Conservation (phyloP, 2,113 vertebrate genomes). For the Lepidothrix coronata region DNA sequence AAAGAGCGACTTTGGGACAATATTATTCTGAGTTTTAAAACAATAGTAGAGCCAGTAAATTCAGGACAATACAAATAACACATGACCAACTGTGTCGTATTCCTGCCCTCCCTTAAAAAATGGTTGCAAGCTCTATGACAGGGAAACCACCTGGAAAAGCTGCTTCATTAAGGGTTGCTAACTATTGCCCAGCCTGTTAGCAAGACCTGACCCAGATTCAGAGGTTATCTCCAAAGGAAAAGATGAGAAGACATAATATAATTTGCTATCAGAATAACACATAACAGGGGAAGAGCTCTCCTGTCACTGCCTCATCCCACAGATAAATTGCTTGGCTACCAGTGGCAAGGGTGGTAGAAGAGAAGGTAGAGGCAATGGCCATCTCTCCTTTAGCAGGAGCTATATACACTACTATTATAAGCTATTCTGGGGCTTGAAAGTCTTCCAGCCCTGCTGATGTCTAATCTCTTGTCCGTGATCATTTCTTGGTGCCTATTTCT, state of each 20-base stretch:
- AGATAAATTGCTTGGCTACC: neutral
- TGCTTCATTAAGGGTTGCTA: neutral
- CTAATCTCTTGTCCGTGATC: too few relatives aligned
- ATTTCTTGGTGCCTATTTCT: neutral
- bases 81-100: neutral
- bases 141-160: neutral
- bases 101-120: neutral
- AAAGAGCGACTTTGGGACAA: neutral
- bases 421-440: neutral
- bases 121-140: neutral
- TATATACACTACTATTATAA: neutral
- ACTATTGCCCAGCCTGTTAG: neutral
- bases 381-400: neutral
- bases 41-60: neutral
- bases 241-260: neutral
- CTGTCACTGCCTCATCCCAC: neutral
- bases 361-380: neutral
- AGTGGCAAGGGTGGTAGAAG: neutral
- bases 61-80: neutral
- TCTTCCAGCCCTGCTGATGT: neutral
- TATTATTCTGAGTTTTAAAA: neutral
- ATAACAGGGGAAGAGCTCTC: neutral
- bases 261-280: neutral
- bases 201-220: neutral
- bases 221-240: neutral